Evolutionary conservation across 2,113 vertebrate genomes (phyloP).

Genomic region (Sisor rabdophorus): DNA sequence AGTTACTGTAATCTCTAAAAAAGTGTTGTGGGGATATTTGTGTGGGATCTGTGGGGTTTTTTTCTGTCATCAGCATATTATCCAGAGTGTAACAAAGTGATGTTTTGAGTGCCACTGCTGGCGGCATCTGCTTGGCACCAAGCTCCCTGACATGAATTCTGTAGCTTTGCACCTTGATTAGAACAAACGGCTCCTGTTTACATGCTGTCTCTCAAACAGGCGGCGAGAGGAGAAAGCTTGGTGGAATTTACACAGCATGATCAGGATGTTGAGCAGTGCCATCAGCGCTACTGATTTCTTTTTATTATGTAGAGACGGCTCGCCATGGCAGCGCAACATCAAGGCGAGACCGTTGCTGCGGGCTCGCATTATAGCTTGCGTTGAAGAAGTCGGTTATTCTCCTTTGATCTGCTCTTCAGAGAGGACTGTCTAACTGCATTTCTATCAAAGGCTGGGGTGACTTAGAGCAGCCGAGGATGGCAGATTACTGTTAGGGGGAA

Average conservation of each 20-base stretch:
- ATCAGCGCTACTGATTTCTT: conserved; percentile 65
- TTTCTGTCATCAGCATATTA: conserved; percentile 28
- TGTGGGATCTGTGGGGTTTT: neutral
- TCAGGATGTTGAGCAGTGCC: conserved; percentile 64
- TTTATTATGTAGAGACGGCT: conserved; percentile 66
- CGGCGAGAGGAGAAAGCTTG: conserved; percentile 49
- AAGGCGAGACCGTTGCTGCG: conserved; percentile 67
- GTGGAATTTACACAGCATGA: conserved; percentile 64
- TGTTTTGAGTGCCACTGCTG: conserved; percentile 51
- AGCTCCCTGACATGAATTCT: conserved; percentile 53
- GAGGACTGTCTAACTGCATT: conserved; percentile 69
- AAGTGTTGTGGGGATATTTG: neutral
- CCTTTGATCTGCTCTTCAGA: conserved; percentile 76
- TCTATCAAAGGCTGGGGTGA: conserved; percentile 66
- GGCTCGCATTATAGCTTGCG: conserved; percentile 71
- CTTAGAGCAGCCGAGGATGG: conserved; percentile 62
- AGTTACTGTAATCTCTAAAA: neutral
- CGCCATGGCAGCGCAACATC: conserved; percentile 61
- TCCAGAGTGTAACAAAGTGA: conserved; percentile 35
- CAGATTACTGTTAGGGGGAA: conserved; percentile 54
- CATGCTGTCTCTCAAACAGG: conserved; percentile 63
- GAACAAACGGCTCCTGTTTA: conserved; percentile 73
- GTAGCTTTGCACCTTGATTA: conserved; percentile 61
- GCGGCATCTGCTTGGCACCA: conserved; percentile 60
- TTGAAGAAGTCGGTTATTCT: conserved; percentile 65